These are phyloP conservation scores for Trogon melanurus DNA, from an alignment of 2,113 vertebrate genomes.

Conservation along the genomic window DNA sequence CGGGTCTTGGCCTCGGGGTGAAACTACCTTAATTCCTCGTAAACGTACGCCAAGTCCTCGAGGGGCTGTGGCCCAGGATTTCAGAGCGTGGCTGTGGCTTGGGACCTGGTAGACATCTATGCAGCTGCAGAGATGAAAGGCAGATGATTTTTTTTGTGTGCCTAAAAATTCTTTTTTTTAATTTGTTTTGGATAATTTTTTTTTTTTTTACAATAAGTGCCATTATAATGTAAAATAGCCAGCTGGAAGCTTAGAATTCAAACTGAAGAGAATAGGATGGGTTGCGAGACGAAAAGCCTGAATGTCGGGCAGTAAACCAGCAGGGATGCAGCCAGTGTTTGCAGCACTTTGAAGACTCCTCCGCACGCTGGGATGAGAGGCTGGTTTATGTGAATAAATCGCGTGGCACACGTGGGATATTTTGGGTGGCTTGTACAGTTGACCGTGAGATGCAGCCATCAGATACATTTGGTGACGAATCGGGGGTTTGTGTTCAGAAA, in stretches of 20 bases:
- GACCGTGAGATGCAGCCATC: neutral
- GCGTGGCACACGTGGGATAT: rapidly evolving
- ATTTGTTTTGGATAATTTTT: neutral
- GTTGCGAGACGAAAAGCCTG: neutral
- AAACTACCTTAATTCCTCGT: neutral
- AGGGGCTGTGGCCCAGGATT: neutral
- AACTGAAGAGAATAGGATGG: neutral
- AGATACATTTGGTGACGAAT: neutral
- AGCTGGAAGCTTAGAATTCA: slow-evolving; percentile 41
- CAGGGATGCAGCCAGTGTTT: neutral
- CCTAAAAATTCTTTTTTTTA: slow-evolving; percentile 26
- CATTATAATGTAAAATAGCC: slow-evolving; percentile 69
- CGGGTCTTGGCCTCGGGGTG: neutral
- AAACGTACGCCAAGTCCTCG: neutral
- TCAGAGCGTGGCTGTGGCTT: neutral
- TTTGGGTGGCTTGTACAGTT: neutral
- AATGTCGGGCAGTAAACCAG: neutral
- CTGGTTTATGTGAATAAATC: neutral
- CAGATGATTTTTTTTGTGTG: slow-evolving; percentile 5
- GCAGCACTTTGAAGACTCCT: slow-evolving; percentile 21
- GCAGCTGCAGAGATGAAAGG: slow-evolving; percentile 57
- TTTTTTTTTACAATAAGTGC: slow-evolving; percentile 70
- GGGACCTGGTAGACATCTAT: slow-evolving; percentile 1
- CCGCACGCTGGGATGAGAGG: neutral
- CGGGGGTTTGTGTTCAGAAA: slow-evolving; percentile 28